Conservation (phyloP, 2,113 vertebrate genomes). For the Amazona vittata region DNA sequence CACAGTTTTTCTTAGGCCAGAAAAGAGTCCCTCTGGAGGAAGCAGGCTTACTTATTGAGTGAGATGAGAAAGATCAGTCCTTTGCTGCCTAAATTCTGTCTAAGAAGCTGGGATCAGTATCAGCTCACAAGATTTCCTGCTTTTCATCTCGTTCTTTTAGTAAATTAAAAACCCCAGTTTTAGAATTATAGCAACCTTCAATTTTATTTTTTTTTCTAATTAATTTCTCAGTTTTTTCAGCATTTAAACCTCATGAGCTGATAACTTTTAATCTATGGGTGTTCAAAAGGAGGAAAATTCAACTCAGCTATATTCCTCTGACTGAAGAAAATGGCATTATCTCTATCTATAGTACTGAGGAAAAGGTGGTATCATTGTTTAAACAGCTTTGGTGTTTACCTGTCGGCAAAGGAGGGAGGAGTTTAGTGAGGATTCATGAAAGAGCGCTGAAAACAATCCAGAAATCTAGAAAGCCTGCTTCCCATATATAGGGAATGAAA, state of each 20-base stretch:
- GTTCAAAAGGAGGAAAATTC: background rate
- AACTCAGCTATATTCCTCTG: background rate
- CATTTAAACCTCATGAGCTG: background rate
- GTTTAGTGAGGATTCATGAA: background rate
- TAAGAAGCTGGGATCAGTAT: background rate
- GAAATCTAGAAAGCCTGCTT: background rate
- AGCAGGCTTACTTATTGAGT: background rate
- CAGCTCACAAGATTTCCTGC: background rate
- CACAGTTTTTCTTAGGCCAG: slow-evolving; percentile 32
- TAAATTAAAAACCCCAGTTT: background rate
- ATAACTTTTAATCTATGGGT: background rate
- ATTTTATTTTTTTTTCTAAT: background rate
- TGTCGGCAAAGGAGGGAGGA: background rate
- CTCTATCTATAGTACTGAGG: background rate
- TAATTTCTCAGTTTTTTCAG: background rate
- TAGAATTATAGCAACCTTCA: background rate
- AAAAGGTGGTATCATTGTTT: background rate
- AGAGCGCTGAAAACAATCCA: background rate
- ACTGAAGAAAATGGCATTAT: background rate
- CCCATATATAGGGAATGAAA: background rate
- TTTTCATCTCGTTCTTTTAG: background rate
- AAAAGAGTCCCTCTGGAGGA: background rate
- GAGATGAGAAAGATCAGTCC: slow-evolving; percentile 9
- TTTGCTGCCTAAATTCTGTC: background rate
- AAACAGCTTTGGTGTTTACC: background rate